These are phyloP conservation scores for Oxygymnocypris stewartii DNA, from an alignment of 2,113 vertebrate genomes.

Conservation along the genomic window DNA sequence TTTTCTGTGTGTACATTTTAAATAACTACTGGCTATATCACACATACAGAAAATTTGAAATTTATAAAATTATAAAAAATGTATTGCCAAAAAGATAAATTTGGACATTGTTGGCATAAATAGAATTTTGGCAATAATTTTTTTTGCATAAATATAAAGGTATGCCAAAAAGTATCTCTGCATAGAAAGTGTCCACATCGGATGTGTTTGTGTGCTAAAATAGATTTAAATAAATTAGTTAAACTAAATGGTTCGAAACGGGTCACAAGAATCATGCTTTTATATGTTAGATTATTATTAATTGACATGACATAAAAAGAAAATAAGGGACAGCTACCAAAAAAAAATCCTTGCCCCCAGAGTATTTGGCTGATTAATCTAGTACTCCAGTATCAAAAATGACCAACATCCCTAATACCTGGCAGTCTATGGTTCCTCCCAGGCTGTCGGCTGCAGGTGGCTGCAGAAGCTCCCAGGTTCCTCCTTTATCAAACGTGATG, in stretches of 20 bases:
- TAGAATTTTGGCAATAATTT: too few relatives aligned
- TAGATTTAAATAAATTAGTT: too few relatives aligned
- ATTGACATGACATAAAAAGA: not conserved
- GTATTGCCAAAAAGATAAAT: not conserved
- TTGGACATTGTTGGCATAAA: too few relatives aligned
- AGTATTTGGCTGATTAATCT: not conserved
- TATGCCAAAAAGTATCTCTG: not conserved
- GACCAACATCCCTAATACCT: conserved; percentile 74
- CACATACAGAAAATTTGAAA: not conserved
- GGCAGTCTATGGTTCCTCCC: conserved; percentile 87
- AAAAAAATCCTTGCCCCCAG: not conserved
- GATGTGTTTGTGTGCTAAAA: not conserved
- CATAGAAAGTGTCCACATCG: not conserved
- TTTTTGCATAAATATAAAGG: not conserved
- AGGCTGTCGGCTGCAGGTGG: conserved; percentile 84
- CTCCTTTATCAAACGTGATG: conserved; percentile 98
- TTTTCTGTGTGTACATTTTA: too few relatives aligned
- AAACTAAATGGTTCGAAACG: not conserved
- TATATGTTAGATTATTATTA: not conserved
- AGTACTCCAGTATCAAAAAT: not conserved
- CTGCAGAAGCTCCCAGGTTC: conserved; percentile 95
- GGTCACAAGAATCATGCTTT: not conserved
- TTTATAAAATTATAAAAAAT: not conserved
- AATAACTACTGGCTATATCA: too few relatives aligned
- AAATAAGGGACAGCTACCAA: not conserved